A percentile compares a stretch with the other conserved stretches of the same genome.
These are phyloP conservation scores for Ceryle rudis DNA, from an alignment of 2,797 vertebrate species.

Conservation along the genomic window DNA sequence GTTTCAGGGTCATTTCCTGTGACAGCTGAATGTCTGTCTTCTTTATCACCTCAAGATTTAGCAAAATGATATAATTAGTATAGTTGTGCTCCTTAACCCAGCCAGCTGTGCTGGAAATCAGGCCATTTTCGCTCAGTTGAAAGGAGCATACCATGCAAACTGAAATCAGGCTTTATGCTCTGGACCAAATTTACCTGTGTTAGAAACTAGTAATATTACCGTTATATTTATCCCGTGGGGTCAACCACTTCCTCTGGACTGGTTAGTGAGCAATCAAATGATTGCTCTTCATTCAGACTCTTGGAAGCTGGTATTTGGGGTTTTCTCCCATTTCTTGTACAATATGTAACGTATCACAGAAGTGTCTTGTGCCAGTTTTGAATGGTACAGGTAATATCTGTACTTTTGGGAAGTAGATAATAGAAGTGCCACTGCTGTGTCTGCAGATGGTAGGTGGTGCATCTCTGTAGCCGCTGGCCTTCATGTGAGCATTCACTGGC, in stretches of 20 bases:
- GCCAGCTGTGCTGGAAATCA: not conserved
- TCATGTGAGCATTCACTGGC: accelerated
- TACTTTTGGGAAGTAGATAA: not conserved
- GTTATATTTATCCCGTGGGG: not conserved
- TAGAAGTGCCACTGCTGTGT: not conserved
- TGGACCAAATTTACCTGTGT: not conserved
- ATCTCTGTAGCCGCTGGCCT: not conserved
- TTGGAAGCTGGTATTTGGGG: not conserved
- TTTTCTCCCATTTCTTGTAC: not conserved
- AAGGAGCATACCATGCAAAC: not conserved
- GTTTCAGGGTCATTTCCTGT: constrained; percentile 45
- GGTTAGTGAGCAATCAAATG: not conserved
- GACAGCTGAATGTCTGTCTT: constrained; percentile 19
- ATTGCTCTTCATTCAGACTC: not conserved
- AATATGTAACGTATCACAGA: not conserved
- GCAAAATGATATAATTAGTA: constrained; percentile 22
- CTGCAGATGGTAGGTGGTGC: not conserved
- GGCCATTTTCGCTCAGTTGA: not conserved
- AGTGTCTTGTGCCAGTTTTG: not conserved
- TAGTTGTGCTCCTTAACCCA: constrained; percentile 39
- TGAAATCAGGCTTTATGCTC: not conserved
- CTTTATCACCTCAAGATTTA: constrained; percentile 61
- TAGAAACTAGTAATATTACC: not conserved
- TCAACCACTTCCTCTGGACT: not conserved
- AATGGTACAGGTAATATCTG: not conserved